Evolutionary conservation across 2,888 invertebrate genomes (phyloP).

Genomic region (Lymantria dispar): DNA sequence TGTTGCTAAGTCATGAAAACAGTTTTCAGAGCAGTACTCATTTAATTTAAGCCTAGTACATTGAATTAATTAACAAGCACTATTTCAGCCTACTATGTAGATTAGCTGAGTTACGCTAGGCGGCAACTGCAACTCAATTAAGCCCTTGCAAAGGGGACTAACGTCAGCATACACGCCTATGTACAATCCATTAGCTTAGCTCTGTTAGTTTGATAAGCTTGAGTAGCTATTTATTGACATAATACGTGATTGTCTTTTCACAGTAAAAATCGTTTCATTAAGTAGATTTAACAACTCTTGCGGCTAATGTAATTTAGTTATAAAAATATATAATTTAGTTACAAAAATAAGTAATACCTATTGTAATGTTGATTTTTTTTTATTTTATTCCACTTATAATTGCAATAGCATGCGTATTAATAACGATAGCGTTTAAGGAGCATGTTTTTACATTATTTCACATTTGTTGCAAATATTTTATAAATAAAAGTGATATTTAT

Average conservation of each 20-base stretch:
- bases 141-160: slow-evolving; percentile 3
- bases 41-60: background rate
- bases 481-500: too few relatives aligned
- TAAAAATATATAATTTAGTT: too few relatives aligned
- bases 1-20: too few relatives aligned
- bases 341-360: too few relatives aligned
- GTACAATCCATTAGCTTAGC: slow-evolving; percentile 14
- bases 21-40: background rate
- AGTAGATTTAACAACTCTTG: slow-evolving; percentile 3
- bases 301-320: too few relatives aligned
- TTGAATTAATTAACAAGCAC: background rate
- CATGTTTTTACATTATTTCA: too few relatives aligned
- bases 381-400: too few relatives aligned
- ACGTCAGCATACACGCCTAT: background rate
- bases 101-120: background rate
- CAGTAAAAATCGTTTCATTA: slow-evolving; percentile 14
- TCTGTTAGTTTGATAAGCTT: slow-evolving; percentile 6
- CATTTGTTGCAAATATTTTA: too few relatives aligned
- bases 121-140: slow-evolving; percentile 10
- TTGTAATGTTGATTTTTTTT: too few relatives aligned
- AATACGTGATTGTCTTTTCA: slow-evolving; percentile 6
- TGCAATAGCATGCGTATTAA: too few relatives aligned
- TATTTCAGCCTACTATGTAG: background rate
- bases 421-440: too few relatives aligned
- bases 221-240: background rate